Percentiles rank a stretch among this genome's conserved stretches.
These are phyloP conservation scores for Emberiza fucata DNA, from an alignment of 2,113 vertebrate genomes.

Conservation along the genomic window DNA sequence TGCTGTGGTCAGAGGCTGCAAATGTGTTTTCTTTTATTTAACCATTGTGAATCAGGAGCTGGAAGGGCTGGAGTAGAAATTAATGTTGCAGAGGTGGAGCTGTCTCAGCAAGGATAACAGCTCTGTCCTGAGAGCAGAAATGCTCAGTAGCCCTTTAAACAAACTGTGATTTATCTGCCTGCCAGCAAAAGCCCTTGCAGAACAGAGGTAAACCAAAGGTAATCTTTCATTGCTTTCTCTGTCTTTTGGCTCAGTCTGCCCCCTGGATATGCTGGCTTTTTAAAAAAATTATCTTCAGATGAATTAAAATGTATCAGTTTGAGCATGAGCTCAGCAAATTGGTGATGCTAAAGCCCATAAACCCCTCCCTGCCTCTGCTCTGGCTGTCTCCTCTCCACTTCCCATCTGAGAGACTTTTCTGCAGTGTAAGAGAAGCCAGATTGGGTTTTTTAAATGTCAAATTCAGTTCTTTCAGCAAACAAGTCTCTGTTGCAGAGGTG, in stretches of 20 bases:
- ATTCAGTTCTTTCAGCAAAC: not conserved
- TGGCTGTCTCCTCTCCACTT: not conserved
- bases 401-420: not conserved
- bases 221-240: not conserved
- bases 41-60: not conserved
- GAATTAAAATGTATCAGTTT: not conserved
- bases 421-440: not conserved
- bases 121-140: not conserved
- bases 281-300: not conserved
- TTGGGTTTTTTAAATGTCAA: not conserved
- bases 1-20: not conserved
- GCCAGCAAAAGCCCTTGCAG: not conserved
- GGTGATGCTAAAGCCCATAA: not conserved
- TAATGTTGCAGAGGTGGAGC: not conserved
- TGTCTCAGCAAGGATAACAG: not conserved
- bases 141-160: slow-evolving; percentile 3
- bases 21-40: not conserved
- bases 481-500: not conserved
- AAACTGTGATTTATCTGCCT: not conserved
- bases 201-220: slow-evolving; percentile 1
- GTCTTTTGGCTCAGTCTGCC: not conserved
- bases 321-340: not conserved
- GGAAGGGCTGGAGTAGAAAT: not conserved
- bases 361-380: not conserved
- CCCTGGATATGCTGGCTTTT: not conserved